Base-by-base conservation (phyloP, 2,797 vertebrate genomes). In the Parambassis ranga region DNA sequence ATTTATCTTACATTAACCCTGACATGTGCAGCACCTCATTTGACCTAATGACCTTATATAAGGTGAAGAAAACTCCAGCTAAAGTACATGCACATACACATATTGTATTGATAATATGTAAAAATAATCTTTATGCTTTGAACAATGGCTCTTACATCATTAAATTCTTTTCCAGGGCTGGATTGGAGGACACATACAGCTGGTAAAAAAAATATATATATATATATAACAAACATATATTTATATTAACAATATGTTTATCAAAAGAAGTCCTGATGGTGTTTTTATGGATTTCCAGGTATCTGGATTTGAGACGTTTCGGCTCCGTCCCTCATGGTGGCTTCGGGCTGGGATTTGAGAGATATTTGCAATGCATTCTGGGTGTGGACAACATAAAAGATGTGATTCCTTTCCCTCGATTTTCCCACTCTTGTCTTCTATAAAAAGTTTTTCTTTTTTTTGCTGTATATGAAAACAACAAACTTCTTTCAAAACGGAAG, bases 311-410 rank as follows among this genome's bases (percentile, higher is more conserved):
- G 78, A 94, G 97, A 59, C 93, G 90, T 33, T 98, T 95, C 42
- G 98, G 98, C 61, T 95, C 96, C 0, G 93, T 93, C 65, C 96
- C 97, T 52, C 98, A 99, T 0, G 98, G 96, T 48, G 98, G 98
- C 53, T 99, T 99, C 35, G 97, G 98, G 48, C 92, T 99, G 93
- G 98, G 98, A 35, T 99, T 99, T 84, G 98, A 99, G 79, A 93
- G 97, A 66, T 98, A 95, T 82, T 85, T 99, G 71, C 97, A 96
- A 18, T 97, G 93, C 85, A 81, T 99, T 81, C 81, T 99, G 41
- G 98, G 97, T 77, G 90, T 97, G 11, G 93, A 96, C 65, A 99
- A 97, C 79, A 99, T 99, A 85, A 98, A 95, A 87, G 97, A 99
- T 68, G 95, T 94, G 19, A 94, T 96, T 84, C 96, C 97, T 20